These are phyloP conservation scores for Pardalotus punctatus DNA, from an alignment of 2,113 vertebrate genomes.

Conservation along the genomic window DNA sequence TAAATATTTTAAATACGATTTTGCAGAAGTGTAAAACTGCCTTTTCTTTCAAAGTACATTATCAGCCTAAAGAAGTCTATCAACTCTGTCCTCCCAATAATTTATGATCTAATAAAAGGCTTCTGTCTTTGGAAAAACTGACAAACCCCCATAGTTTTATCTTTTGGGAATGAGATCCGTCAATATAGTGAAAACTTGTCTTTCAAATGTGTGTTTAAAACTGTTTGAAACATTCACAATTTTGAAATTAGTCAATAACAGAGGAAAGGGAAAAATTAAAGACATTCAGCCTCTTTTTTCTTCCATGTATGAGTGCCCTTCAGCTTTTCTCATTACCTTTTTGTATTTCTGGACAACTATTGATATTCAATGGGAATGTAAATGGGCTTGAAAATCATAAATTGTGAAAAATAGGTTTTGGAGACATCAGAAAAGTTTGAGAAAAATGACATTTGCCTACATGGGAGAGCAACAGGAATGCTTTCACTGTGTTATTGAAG, in stretches of 20 bases:
- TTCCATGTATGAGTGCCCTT: slow-evolving; percentile 15
- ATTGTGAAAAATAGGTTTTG: slow-evolving; percentile 25
- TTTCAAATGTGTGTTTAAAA: neutral
- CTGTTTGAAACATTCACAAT: neutral
- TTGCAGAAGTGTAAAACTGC: slow-evolving; percentile 64
- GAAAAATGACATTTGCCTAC: neutral
- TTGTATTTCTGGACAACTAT: slow-evolving; percentile 57
- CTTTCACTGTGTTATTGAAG: neutral
- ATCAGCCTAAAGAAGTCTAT: slow-evolving; percentile 63
- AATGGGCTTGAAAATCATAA: slow-evolving; percentile 41
- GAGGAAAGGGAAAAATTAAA: slow-evolving; percentile 19
- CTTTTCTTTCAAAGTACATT: slow-evolving; percentile 68
- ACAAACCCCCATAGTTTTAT: slow-evolving; percentile 40
- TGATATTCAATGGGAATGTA: slow-evolving; percentile 46
- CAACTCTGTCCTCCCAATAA: slow-evolving; percentile 59
- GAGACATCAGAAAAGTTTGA: slow-evolving; percentile 16
- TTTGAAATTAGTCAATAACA: neutral
- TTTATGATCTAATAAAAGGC: slow-evolving; percentile 63
- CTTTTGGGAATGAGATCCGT: neutral
- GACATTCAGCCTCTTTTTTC: slow-evolving; percentile 3
- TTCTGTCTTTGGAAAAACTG: slow-evolving; percentile 52
- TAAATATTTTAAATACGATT: slow-evolving; percentile 69
- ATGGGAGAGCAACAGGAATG: neutral
- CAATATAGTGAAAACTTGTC: neutral
- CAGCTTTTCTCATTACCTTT: slow-evolving; percentile 50